phyloP scores from a whole-genome alignment of 2,888 invertebrate species.

The Agrotis ipsilon region DNA sequence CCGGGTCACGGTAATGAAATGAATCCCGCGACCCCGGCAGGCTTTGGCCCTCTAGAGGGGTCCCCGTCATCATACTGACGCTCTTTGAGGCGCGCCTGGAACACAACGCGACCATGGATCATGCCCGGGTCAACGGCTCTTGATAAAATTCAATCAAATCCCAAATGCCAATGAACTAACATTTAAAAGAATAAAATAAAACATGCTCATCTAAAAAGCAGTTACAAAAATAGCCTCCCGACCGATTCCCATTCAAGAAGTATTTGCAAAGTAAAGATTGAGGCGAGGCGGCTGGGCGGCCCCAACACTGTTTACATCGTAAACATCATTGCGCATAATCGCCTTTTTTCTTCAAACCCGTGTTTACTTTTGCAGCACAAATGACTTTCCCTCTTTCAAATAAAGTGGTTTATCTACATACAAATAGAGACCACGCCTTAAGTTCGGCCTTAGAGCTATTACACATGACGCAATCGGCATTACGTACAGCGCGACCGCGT shows the following conservation, averaged over 20 bases:
- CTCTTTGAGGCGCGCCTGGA: no score
- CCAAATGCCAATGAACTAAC: constrained; percentile 15
- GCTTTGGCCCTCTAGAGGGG: no score
- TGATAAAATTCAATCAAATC: background rate
- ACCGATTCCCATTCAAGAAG: constrained; percentile 56
- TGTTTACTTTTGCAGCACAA: constrained; percentile 72
- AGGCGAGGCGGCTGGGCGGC: constrained; percentile 68
- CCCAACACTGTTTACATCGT: constrained; percentile 77
- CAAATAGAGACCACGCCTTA: constrained; percentile 48
- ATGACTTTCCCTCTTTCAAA: constrained; percentile 72
- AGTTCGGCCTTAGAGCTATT: constrained; percentile 23
- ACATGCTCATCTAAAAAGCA: constrained; percentile 34
- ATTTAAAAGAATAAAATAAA: constrained; percentile 34
- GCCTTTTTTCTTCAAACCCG: constrained; percentile 77
- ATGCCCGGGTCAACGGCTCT: no score
- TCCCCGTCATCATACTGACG: no score
- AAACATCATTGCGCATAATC: constrained; percentile 85
- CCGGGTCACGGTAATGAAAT: no score
- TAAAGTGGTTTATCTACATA: constrained; percentile 61
- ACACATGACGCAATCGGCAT: constrained; percentile 4
- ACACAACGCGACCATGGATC: no score
- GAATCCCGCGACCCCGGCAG: no score
- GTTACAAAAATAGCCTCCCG: constrained; percentile 45
- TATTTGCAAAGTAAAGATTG: constrained; percentile 82
- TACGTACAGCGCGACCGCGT: no score